phyloP scores from a whole-genome alignment of 2,113 vertebrate genomes.

The Camelus bactrianus region DNA sequence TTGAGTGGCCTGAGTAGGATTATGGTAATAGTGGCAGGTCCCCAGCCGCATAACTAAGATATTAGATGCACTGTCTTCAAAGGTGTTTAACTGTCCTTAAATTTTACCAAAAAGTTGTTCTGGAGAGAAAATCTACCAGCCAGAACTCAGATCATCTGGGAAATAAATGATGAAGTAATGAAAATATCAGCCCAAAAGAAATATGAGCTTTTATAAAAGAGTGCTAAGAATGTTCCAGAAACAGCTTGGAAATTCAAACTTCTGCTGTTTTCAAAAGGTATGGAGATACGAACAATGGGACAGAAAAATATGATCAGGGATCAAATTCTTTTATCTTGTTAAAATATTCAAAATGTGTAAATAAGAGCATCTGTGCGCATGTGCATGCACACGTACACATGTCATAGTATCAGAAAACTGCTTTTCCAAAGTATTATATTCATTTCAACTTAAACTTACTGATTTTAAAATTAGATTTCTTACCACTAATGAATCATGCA shows the following conservation, averaged over 20 bases:
- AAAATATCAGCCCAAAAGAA: background rate
- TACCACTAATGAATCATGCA: background rate
- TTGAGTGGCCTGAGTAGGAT: background rate
- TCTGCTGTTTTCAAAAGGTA: background rate
- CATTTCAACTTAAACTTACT: background rate
- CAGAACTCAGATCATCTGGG: background rate
- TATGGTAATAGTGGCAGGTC: background rate
- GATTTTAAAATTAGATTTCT: slow-evolving; percentile 13
- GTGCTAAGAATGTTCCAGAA: background rate
- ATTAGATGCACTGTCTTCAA: background rate
- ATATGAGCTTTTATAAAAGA: background rate
- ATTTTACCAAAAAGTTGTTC: slow-evolving; percentile 22
- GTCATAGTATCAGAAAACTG: background rate
- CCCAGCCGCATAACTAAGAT: background rate
- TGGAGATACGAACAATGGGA: background rate
- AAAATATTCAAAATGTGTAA: slow-evolving; percentile 20
- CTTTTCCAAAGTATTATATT: slow-evolving; percentile 27
- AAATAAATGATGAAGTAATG: slow-evolving; percentile 18
- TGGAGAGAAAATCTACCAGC: slow-evolving; percentile 5
- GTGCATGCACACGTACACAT: background rate
- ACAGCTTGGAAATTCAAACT: slow-evolving; percentile 2
- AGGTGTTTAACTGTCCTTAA: background rate
- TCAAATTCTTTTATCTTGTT: background rate
- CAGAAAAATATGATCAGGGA: background rate
- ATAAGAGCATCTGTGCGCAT: background rate